Evolutionary conservation across 1,140 invertebrate genomes (phyloP).

Genomic region (Bombus polaris): DNA sequence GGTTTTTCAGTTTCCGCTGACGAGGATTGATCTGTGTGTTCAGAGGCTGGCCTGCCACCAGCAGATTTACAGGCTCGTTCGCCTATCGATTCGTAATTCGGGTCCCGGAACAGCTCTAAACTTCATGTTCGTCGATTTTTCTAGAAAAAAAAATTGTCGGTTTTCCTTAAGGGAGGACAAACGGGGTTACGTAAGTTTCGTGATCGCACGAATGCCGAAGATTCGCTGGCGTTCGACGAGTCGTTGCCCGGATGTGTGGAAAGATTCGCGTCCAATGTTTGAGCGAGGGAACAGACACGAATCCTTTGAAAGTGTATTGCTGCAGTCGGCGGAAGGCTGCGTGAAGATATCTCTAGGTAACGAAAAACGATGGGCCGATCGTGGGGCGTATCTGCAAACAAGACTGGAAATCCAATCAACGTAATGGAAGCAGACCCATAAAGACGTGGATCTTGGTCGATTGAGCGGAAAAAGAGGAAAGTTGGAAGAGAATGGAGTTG

Average conservation of each 20-base stretch:
- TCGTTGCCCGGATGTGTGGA: no score
- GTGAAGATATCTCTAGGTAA: conserved; percentile 15
- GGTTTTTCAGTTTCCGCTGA: not conserved
- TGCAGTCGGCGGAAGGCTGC: not conserved
- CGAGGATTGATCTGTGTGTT: not conserved
- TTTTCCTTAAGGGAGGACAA: no score
- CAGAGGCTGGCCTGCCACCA: not conserved
- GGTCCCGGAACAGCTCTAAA: not conserved
- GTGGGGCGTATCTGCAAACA: not conserved
- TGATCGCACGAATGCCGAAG: no score
- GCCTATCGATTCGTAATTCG: conserved; percentile 35
- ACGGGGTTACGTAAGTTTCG: no score
- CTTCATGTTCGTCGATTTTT: not conserved
- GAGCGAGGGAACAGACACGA: not conserved
- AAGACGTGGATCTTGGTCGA: conserved; percentile 15
- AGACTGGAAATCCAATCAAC: conserved; percentile 17
- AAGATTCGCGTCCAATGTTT: not conserved
- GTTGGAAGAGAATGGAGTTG: not conserved
- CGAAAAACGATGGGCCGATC: conserved; percentile 4
- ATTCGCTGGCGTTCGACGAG: no score
- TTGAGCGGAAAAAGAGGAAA: not conserved
- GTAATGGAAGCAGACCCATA: conserved; percentile 13
- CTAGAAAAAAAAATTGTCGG: no score
- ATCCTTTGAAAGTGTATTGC: not conserved
- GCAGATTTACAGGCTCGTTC: conserved; percentile 15